Base-by-base conservation (phyloP, 1,140 invertebrate genomes). In the Drosophila pruinosa region DNA sequence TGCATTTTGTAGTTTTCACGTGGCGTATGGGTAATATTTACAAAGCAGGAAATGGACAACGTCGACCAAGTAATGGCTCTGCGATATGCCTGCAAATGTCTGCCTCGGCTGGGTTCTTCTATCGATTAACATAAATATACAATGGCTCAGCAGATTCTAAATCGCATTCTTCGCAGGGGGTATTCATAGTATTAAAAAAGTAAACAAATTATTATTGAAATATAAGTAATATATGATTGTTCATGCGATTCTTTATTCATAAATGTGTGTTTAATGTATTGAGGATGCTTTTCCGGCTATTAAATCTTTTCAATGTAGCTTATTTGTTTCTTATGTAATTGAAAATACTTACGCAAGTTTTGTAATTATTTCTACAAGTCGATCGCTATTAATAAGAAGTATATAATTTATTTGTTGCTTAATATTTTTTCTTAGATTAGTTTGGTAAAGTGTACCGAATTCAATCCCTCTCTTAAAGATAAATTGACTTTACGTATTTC, bases 11-110 rank as follows among this genome's bases (percentile, higher is more conserved):
- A 68, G 72, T 77, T 64, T 36, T 41, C 62, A 77, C 65, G 68
- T 45, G 52, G 81, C 81, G 81, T 86, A 86, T 86, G 65, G 73
- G 81, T 80, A 88, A 86, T 77, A 64, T 73, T 62, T 56, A 56
- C 67, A 45, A 67, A 64, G 67, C 69, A 86, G 82, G 74, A 86
- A 86, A 77, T 63, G 53, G 38, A 57, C 54, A 58, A 52, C 19
- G 53, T 38, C 5, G 38, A 26, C 24, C 10, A 38, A 24, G 26
- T 31, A 50, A 50, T 50, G 47, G 21, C 17, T 67, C 28, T 47
- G 41, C 34, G 61, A 38, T 68, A 39, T 67, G 28, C 6, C 39
- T 41, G 17, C 7, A 34, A 47, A 24, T 64, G n/a, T n/a, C 3
- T 47, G 10, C 8, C 6, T 24, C n/a, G n/a, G 47, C 38, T 56